A percentile compares a stretch with the other conserved stretches of the same genome.
Evolutionary conservation across 2,888 invertebrate species (phyloP).

Genomic region (Xiphydria camelus): DNA sequence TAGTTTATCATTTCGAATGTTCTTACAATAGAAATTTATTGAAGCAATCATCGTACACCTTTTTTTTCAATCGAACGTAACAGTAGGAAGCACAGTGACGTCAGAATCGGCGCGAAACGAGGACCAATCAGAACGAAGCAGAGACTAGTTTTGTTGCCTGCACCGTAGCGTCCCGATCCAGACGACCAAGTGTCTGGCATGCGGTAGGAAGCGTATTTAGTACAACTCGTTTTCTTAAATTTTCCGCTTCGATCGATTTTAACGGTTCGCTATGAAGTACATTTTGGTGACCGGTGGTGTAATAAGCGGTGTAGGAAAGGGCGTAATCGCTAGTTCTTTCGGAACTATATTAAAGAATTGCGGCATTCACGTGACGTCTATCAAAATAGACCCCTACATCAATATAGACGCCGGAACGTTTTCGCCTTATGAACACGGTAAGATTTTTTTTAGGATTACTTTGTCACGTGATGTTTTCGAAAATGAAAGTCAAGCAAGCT

Average conservation of each 20-base stretch:
- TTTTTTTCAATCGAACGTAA: no score
- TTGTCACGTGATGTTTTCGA: neutral
- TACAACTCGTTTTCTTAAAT: neutral
- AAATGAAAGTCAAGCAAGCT: no score
- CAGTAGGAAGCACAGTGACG: constrained; percentile 15
- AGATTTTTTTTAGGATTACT: constrained; percentile 39
- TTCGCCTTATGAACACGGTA: constrained; percentile 98
- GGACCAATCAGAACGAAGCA: constrained; percentile 12
- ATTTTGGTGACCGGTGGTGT: constrained; percentile 98
- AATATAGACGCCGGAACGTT: constrained; percentile 99
- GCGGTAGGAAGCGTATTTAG: constrained; percentile 5
- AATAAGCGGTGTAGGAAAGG: constrained; percentile 98
- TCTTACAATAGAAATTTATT: no score
- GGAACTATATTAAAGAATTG: constrained; percentile 95
- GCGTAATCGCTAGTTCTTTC: constrained; percentile 93
- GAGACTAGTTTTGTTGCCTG: constrained; percentile 18
- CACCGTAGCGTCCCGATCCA: constrained; percentile 21
- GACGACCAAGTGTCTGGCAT: constrained; percentile 29
- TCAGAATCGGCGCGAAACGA: neutral
- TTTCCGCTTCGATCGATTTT: neutral
- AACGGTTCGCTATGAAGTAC: constrained; percentile 79
- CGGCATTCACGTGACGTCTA: constrained; percentile 94
- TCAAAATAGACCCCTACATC: constrained; percentile 99
- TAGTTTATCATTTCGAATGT: no score
- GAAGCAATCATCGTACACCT: no score